Evolutionary conservation across 2,113 vertebrate genomes (phyloP), one percentile per base, ranked within the genome.

Genomic region (Cichladusa arquata): DNA sequence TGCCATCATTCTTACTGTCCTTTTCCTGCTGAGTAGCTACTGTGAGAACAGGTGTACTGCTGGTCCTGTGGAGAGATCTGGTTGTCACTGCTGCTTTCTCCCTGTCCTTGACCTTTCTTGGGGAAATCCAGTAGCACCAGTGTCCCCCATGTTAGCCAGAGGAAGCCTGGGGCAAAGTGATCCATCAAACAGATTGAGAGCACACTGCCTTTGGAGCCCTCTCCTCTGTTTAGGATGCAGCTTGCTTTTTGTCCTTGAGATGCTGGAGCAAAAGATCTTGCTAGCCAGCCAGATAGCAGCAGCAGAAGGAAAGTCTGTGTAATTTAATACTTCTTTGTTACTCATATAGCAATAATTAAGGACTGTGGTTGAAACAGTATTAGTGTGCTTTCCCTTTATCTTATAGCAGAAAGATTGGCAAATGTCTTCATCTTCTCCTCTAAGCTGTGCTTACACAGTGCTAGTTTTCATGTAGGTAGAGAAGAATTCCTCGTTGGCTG

Each of bases 101-200:
- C 17, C 28, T 70, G 26, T 47, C 65, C 34, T 45, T 73, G 45
- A 33, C 38, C 33, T 47, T 70, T 86, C 29, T 18, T 20, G 29
- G 42, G 73, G n/a, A 66, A 74, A 64, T 19, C 60, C 19, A 6
- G 18, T 58, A 53, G 40, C 48, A 29, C 8, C 0, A 0, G 12
- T 74, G 57, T 50, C 57, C 33, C 34, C 25, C 9, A 6, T 7
- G 1, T 72, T n/a, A 76, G 31, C 19, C 28, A 64, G n/a, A n/a
- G 80, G 25, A 94, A 86, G 61, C 14, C 40, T 56, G 34, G 36
- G 25, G 8, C 44, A n/a, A 67, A 65, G 42, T 33, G 53, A 23
- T 72, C 26, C 2, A 1, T 74, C 20, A 61, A 5, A 40, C 8
- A 47, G 22, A 26, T 31, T 29, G 45, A 73, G 12, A 77, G 9